A percentile compares a stretch with the other conserved stretches of the same genome.
Conservation (phyloP, 2,797 vertebrate genomes). For the Tolypeutes matacus region DNA sequence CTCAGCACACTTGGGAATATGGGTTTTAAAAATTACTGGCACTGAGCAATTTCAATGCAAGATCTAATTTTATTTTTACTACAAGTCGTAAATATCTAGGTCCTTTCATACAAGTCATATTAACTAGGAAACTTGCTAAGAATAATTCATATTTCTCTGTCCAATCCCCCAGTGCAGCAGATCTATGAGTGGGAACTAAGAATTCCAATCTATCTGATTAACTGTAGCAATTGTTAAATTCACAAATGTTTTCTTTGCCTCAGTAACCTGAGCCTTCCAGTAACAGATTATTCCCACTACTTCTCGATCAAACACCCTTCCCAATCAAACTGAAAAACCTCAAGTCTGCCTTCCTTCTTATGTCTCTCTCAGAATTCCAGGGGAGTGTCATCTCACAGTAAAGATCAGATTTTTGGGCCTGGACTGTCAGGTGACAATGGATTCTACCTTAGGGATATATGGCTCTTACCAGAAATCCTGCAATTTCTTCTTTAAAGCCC, state of each 20-base stretch:
- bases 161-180: background rate
- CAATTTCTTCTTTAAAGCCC: background rate
- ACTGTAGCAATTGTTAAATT: background rate
- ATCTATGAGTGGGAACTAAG: background rate
- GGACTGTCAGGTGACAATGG: no score
- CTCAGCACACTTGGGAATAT: background rate
- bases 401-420: background rate
- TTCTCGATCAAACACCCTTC: background rate
- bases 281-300: background rate
- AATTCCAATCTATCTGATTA: background rate
- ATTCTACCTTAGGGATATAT: background rate
- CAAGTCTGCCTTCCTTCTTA: rapidly evolving
- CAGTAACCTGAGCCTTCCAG: background rate
- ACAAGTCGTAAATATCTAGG: background rate
- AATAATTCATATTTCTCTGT: background rate
- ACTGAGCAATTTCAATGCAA: background rate
- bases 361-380: background rate
- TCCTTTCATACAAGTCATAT: background rate
- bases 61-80: background rate
- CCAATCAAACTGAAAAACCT: background rate
- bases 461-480: background rate
- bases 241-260: background rate
- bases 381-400: background rate
- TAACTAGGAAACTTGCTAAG: background rate
- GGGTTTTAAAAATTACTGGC: background rate